Conservation (phyloP, 2,797 vertebrate genomes). For the Anomalospiza imberbis region DNA sequence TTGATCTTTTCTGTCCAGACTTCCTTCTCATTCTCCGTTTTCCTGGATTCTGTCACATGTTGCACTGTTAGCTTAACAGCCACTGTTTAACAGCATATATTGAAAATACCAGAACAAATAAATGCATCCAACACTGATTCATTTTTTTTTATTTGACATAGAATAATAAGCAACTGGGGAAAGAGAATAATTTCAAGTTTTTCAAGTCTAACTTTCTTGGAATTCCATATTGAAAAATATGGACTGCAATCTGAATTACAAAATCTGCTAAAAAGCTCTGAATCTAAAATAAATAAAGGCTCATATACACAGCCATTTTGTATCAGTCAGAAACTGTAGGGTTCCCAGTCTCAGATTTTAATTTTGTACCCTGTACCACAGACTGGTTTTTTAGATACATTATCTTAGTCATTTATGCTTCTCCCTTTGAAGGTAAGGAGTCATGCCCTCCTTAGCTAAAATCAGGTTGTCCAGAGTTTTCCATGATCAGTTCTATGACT, state of each 20-base stretch:
- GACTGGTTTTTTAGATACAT: neutral
- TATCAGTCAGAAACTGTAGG: neutral
- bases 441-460: neutral
- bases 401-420: neutral
- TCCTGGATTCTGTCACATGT: neutral
- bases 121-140: neutral
- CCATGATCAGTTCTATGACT: neutral
- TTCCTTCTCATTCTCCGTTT: neutral
- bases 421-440: neutral
- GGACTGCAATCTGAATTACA: neutral
- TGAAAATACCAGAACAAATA: constrained; percentile 17
- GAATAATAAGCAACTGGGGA: neutral
- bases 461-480: neutral
- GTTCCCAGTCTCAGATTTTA: neutral
- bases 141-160: neutral
- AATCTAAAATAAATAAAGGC: neutral
- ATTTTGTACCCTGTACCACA: neutral
- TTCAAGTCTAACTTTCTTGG: neutral
- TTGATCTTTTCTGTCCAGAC: constrained; percentile 46
- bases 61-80: neutral
- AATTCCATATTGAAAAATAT: neutral
- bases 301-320: neutral
- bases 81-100: neutral
- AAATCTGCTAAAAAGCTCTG: neutral
- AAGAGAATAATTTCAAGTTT: neutral